Evolutionary conservation across 1,140 invertebrate species (phyloP).

Genomic region (Lepeophtheirus salmonis): DNA sequence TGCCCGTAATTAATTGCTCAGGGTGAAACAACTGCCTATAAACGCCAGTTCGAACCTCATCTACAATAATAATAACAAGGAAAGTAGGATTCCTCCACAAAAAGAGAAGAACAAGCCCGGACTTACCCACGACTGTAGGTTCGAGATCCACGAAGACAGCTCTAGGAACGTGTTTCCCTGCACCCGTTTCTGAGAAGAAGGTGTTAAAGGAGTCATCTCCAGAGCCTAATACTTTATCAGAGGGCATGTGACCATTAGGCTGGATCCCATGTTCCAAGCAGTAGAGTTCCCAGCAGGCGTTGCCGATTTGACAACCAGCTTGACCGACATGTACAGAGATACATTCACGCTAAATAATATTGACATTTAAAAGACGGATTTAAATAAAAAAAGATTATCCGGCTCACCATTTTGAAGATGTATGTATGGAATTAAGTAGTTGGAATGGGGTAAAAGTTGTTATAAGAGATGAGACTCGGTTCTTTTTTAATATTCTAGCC

Average conservation of each 20-base stretch:
- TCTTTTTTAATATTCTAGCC: no score
- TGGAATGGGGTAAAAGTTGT: not conserved
- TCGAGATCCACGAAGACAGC: constrained; percentile 67
- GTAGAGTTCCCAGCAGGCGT: constrained; percentile 56
- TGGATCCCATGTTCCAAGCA: constrained; percentile 76
- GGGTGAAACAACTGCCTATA: constrained; percentile 36
- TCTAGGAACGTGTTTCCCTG: constrained; percentile 43
- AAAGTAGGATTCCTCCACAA: no score
- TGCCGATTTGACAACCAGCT: constrained; percentile 72
- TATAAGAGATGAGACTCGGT: not conserved
- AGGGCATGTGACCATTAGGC: constrained; percentile 58
- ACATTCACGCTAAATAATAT: constrained; percentile 39
- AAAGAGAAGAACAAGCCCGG: no score
- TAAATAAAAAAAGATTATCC: not conserved
- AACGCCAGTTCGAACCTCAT: constrained; percentile 28
- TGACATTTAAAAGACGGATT: not conserved
- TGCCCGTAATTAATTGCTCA: constrained; percentile 37
- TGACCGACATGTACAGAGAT: constrained; percentile 71
- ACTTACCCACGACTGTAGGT: constrained; percentile 41
- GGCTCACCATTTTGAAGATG: not conserved
- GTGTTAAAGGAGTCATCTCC: constrained; percentile 71
- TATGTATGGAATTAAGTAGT: not conserved
- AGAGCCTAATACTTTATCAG: constrained; percentile 36
- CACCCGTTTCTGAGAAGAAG: constrained; percentile 51
- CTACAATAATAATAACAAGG: no score